Base-by-base conservation (phyloP, 2,797 vertebrate species). In the Chloroceryle inda region DNA sequence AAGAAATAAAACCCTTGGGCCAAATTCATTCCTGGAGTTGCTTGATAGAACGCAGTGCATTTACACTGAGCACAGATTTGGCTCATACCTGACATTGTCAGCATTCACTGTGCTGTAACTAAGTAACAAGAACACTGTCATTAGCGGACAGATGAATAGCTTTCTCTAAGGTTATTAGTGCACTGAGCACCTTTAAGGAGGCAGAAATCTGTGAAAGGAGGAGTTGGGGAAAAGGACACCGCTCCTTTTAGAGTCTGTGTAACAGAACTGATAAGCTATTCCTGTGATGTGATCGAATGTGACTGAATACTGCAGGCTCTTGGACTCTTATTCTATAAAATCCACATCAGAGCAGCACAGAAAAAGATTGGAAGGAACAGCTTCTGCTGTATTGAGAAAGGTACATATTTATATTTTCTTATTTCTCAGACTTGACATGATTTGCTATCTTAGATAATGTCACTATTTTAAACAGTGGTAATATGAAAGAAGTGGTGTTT, bases 231-330 rank as follows among this genome's bases (percentile, higher is more conserved):
- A 92, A 96, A 90, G 61, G 94, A 94, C 79, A 75, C 83, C 5
- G 42, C 88, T 91, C 92, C 95, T 95, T 97, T 97, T 97, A 96
- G 96, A 96, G 83, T 27, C 74, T 16, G 33, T 94, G 67, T 91
- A 94, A 91, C 61, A 83, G 85, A 92, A 83, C 76, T 78, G 86
- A 89, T 95, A 89, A 96, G 94, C 95, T 88, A 44, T 92, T 94
- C 66, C 59, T 79, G 85, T 96, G 94, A 92, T 97, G 95, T 97
- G 97, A 97, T 97, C 84, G 62, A 74, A 92, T 45, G 97, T 85
- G 95, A 91, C 89, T 92, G 93, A 88, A 89, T 45, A 75, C 85
- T 72, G 93, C 89, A 84, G 89, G 52, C 92, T 96, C 78, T n/a
- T 88, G 83, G 90, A 95, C 94, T 92, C 77, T 88, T 95, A 92